A percentile compares a stretch with the other conserved stretches of the same genome.
Evolutionary conservation across 23 tunicate genomes (phyloP).

Genomic region (Corella eumyota): DNA sequence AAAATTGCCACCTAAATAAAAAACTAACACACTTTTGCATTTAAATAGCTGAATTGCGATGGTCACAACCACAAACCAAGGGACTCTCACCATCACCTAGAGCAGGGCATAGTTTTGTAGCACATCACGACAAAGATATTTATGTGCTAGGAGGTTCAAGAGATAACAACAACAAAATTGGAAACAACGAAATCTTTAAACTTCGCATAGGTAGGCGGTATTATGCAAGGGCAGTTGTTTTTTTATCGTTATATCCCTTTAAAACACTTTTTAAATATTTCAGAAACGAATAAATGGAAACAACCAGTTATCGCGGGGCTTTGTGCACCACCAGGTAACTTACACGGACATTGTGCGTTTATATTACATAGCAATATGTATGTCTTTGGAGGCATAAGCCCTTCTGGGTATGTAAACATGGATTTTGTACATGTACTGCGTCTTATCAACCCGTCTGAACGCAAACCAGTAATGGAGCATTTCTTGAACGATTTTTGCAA

Average conservation of each 20-base stretch:
- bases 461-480: slow-evolving; percentile 63
- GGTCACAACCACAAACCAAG: background rate
- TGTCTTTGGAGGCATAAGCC: slow-evolving; percentile 58
- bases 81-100: slow-evolving; percentile 37
- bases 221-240: no score
- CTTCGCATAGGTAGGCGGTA: no score
- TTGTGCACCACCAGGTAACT: slow-evolving; percentile 12
- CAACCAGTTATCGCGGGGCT: slow-evolving; percentile 45
- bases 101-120: slow-evolving; percentile 55
- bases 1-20: no score
- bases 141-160: slow-evolving; percentile 63
- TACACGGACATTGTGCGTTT: slow-evolving; percentile 44
- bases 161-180: no score
- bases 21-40: background rate
- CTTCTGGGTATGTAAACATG: slow-evolving; percentile 14
- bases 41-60: background rate
- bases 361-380: slow-evolving; percentile 63
- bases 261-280: background rate
- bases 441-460: slow-evolving; percentile 67
- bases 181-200: no score
- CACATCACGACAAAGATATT: slow-evolving; percentile 79
- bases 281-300: slow-evolving; percentile 75
- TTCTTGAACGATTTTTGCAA: slow-evolving; percentile 50
- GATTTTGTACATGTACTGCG: slow-evolving; percentile 10
- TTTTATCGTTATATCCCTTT: background rate